These are phyloP conservation scores for Caenorhabditis inopinata DNA, from an alignment of 1,140 invertebrate species.

Conservation along the genomic window DNA sequence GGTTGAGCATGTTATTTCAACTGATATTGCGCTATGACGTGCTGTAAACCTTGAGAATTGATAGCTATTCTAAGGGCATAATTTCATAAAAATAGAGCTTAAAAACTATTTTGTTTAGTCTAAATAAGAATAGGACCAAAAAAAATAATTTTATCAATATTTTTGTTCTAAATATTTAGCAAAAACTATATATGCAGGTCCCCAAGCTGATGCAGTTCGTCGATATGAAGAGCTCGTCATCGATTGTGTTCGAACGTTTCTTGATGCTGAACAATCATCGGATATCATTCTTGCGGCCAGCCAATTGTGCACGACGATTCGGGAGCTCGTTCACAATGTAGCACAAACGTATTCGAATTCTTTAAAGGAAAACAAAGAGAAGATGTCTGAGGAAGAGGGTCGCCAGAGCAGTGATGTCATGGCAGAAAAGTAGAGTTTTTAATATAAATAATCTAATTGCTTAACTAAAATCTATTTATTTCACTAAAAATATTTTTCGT, in stretches of 20 bases:
- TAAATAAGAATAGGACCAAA: no score
- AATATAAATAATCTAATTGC: no score
- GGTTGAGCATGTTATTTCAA: no score
- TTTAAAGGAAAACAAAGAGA: background rate
- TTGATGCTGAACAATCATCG: conserved; percentile 42
- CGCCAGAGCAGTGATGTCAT: conserved; percentile 1
- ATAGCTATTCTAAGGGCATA: no score
- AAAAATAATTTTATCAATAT: no score
- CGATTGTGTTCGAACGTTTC: conserved; percentile 46
- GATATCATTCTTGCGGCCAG: conserved; percentile 51
- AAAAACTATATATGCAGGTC: conserved; percentile 69
- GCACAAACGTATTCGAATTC: background rate
- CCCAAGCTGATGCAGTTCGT: conserved; percentile 70
- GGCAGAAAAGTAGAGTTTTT: conserved; percentile 30
- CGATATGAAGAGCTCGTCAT: conserved; percentile 71
- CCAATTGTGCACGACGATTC: conserved; percentile 66
- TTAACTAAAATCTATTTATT: no score
- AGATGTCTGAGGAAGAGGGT: background rate
- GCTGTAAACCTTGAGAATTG: no score
- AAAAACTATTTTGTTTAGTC: no score
- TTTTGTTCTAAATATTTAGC: background rate
- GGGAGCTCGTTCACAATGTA: conserved; percentile 32
- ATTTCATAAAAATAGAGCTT: no score
- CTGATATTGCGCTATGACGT: no score
- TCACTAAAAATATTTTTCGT: no score